Percentiles rank a stretch among this genome's conserved stretches.
Conservation (phyloP, 2,888 invertebrate species). For the Calliopum simillimum region DNA sequence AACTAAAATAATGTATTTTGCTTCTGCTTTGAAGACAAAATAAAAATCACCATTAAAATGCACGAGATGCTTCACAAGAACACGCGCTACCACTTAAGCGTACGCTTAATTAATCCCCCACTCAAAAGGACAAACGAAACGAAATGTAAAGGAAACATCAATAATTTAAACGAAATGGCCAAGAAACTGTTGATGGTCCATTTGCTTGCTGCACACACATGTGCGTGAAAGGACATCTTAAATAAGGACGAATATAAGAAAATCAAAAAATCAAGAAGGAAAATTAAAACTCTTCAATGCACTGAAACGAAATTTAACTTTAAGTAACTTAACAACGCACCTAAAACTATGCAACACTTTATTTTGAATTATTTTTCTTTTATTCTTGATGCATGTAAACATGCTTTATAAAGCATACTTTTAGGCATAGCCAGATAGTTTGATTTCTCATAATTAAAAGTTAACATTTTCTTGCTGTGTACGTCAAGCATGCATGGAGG, state of each 20-base stretch:
- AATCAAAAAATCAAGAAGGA: constrained; percentile 8
- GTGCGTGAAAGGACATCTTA: constrained; percentile 40
- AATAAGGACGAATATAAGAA: constrained; percentile 15
- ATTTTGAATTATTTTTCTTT: no score
- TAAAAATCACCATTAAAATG: constrained; percentile 55
- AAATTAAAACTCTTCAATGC: not conserved
- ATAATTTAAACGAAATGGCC: constrained; percentile 49
- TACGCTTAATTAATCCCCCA: constrained; percentile 54
- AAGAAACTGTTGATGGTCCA: constrained; percentile 41
- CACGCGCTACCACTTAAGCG: constrained; percentile 30
- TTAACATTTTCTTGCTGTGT: no score
- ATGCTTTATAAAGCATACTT: no score
- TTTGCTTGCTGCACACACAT: constrained; percentile 36
- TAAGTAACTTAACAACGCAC: no score
- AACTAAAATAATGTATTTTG: constrained; percentile 41
- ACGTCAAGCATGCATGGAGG: no score
- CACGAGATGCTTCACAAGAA: constrained; percentile 53
- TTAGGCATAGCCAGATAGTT: no score
- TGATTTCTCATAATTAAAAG: no score
- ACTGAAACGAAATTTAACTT: no score
- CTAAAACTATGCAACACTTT: no score
- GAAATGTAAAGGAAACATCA: constrained; percentile 39
- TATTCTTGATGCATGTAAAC: no score
- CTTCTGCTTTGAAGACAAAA: constrained; percentile 42
- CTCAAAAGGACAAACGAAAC: constrained; percentile 42